Evolutionary conservation across 2,888 invertebrate species (phyloP).

Genomic region (Diachrysia chrysitis): DNA sequence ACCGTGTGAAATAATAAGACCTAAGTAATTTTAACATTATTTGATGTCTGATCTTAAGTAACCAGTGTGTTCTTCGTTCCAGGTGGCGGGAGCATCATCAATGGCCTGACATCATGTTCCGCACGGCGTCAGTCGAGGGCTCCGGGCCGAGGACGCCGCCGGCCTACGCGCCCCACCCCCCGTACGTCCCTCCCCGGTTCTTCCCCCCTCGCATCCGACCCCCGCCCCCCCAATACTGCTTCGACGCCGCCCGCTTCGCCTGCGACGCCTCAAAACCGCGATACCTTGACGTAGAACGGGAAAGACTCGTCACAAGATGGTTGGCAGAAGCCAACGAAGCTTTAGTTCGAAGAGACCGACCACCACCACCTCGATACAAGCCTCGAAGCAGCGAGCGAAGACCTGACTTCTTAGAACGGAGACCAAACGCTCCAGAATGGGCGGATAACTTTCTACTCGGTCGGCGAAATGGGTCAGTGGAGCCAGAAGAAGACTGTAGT

Average conservation of each 20-base stretch:
- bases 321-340: constrained; percentile 87
- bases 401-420: constrained; percentile 81
- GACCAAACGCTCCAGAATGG: constrained; percentile 81
- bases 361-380: constrained; percentile 85
- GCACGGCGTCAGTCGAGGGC: constrained; percentile 88
- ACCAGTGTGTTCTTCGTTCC: constrained; percentile 62
- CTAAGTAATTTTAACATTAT: background rate
- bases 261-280: constrained; percentile 86
- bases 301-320: constrained; percentile 86
- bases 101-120: constrained; percentile 86
- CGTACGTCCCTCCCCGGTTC: constrained; percentile 84
- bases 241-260: constrained; percentile 87
- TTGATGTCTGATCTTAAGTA: background rate
- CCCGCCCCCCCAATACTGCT: constrained; percentile 87
- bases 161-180: constrained; percentile 86
- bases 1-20: no score
- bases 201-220: constrained; percentile 84
- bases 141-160: constrained; percentile 87
- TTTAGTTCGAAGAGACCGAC: constrained; percentile 81
- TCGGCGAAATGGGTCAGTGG: constrained; percentile 80
- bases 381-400: constrained; percentile 85
- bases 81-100: constrained; percentile 76
- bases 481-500: constrained; percentile 84
- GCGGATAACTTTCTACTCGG: constrained; percentile 84
- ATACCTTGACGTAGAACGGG: constrained; percentile 85